Evolutionary conservation across 2,888 invertebrate species (phyloP).

Genomic region (Hylaea fasciaria): DNA sequence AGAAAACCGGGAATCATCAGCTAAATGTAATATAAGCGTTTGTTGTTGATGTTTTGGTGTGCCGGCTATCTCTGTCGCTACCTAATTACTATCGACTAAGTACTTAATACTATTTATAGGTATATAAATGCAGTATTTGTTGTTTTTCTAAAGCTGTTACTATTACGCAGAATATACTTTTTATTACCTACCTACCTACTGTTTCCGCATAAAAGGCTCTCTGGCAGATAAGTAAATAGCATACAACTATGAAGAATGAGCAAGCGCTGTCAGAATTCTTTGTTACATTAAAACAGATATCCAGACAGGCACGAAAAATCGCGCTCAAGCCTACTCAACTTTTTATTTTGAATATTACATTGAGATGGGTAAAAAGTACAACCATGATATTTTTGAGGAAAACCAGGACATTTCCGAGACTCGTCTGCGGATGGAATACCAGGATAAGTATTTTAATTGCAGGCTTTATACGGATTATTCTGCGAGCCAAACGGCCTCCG

Average conservation of each 20-base stretch:
- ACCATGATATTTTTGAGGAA: conserved; percentile 41
- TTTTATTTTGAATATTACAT: conserved; percentile 1
- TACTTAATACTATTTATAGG: no score
- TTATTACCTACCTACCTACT: neutral
- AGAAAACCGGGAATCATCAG: no score
- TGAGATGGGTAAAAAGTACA: conserved; percentile 16
- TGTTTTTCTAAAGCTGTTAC: no score
- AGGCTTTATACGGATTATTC: conserved; percentile 68
- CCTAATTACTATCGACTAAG: no score
- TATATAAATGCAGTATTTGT: no score
- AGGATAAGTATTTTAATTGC: conserved; percentile 75
- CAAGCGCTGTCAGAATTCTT: conserved; percentile 1
- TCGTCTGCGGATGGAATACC: conserved; percentile 54
- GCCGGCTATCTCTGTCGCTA: no score
- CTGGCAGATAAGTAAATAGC: neutral
- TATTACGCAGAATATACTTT: no score
- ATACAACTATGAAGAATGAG: neutral
- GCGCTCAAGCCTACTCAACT: neutral
- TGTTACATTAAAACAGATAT: conserved; percentile 1
- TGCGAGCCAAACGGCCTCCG: conserved; percentile 52
- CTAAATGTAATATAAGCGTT: no score
- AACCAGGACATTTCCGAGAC: conserved; percentile 5
- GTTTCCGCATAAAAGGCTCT: neutral
- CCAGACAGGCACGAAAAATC: neutral
- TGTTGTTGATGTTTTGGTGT: no score